These are phyloP conservation scores for Betta splendens DNA, from an alignment of 2,797 vertebrate species.

Conservation along the genomic window DNA sequence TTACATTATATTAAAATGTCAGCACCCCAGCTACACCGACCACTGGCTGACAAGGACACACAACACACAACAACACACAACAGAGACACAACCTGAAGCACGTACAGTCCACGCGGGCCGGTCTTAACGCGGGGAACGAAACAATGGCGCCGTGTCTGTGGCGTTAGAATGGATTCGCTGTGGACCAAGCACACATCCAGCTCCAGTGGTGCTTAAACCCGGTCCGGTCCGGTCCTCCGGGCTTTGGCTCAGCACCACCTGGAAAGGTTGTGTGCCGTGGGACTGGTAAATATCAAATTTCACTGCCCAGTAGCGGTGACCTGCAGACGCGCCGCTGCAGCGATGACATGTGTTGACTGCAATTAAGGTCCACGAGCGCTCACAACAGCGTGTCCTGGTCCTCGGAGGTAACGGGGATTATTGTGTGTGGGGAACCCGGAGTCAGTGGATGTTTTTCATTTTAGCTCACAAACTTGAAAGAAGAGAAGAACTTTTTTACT, in stretches of 20 bases:
- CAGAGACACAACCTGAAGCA: too few species aligned
- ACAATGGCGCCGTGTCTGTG: slow-evolving; percentile 26
- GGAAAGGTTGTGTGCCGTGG: slow-evolving; percentile 40
- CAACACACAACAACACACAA: slow-evolving; percentile 2
- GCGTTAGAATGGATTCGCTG: slow-evolving; percentile 33
- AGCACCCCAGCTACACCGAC: slow-evolving; percentile 25
- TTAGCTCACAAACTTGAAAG: background rate
- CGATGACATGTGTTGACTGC: slow-evolving; percentile 9
- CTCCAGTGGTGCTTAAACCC: slow-evolving; percentile 45
- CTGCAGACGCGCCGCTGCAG: slow-evolving; percentile 20
- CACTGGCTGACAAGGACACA: slow-evolving; percentile 10
- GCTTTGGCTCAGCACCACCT: slow-evolving; percentile 36
- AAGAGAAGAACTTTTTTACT: slow-evolving; percentile 1
- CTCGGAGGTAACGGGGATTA: background rate
- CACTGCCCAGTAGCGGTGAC: slow-evolving; percentile 16
- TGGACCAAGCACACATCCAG: slow-evolving; percentile 24
- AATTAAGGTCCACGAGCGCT: slow-evolving; percentile 21
- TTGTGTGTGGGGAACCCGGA: too few species aligned
- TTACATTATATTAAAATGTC: slow-evolving; percentile 55
- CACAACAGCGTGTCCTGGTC: background rate
- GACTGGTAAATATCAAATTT: slow-evolving; percentile 36
- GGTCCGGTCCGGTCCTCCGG: slow-evolving; percentile 21
- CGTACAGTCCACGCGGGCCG: background rate
- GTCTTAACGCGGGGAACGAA: slow-evolving; percentile 9
- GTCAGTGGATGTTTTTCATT: slow-evolving; percentile 1